Evolutionary conservation across 2,888 invertebrate genomes (phyloP).

Genomic region (Clunio marinus): DNA sequence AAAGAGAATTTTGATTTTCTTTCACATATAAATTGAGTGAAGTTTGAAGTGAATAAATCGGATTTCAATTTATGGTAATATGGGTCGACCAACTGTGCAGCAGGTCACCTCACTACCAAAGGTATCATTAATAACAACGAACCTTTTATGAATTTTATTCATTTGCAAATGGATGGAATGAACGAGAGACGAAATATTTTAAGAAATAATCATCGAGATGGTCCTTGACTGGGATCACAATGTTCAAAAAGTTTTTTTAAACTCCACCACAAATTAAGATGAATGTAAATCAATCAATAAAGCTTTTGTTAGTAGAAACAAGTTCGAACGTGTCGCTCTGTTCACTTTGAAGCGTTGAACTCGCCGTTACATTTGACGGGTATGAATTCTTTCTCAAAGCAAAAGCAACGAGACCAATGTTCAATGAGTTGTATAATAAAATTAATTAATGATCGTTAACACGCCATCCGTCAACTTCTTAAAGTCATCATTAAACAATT

Average conservation of each 20-base stretch:
- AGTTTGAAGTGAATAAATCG: not conserved
- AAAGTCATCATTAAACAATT: constrained; percentile 24
- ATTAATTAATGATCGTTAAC: constrained; percentile 25
- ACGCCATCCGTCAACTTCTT: not conserved
- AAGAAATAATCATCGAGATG: not conserved
- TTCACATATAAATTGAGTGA: not conserved
- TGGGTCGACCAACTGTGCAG: not conserved
- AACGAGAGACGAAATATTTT: not conserved
- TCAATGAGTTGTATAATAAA: no score
- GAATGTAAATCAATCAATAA: not conserved
- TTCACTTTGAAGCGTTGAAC: no score
- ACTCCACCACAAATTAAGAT: no score
- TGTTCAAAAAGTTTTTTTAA: not conserved
- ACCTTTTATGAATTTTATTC: constrained; percentile 6
- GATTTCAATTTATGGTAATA: not conserved
- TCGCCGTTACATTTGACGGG: no score
- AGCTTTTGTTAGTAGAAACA: no score
- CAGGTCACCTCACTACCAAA: not conserved
- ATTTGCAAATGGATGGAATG: no score
- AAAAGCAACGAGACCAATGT: no score
- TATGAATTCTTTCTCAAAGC: no score
- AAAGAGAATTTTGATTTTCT: no score
- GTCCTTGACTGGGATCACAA: not conserved
- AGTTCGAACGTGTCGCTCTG: no score
- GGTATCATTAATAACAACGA: not conserved